phyloP scores from a whole-genome alignment of 2,888 invertebrate genomes.

The Eristalis pertinax region DNA sequence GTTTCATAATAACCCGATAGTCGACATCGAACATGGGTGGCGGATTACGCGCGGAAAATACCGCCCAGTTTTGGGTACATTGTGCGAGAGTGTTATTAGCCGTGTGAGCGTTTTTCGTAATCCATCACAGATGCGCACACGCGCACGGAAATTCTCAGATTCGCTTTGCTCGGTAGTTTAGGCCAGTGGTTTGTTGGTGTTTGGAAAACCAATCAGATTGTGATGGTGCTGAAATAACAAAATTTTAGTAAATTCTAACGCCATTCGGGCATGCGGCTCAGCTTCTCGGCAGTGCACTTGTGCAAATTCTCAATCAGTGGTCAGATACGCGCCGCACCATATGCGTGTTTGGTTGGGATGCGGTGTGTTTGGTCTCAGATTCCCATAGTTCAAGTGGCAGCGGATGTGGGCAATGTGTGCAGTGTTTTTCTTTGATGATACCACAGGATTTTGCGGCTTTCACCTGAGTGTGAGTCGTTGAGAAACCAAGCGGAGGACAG shows the following conservation, averaged over 20 bases:
- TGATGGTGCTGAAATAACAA: conserved; percentile 61
- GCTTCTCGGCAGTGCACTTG: conserved; percentile 42
- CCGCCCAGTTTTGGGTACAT: conserved; percentile 19
- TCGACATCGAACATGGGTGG: conserved; percentile 25
- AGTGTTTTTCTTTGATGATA: conserved; percentile 52
- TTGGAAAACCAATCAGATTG: conserved; percentile 65
- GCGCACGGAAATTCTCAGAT: conserved; percentile 30
- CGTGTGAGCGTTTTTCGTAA: conserved; percentile 4
- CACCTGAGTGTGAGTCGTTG: conserved; percentile 37
- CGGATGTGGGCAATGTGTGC: conserved; percentile 54
- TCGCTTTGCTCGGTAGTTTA: conserved; percentile 19
- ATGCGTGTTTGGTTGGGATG: conserved; percentile 22
- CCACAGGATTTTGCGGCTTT: conserved; percentile 16
- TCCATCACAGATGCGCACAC: conserved; percentile 61
- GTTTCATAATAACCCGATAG: conserved; percentile 7
- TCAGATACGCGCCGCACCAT: conserved; percentile 33
- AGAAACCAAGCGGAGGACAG: conserved; percentile 1
- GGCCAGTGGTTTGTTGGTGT: conserved; percentile 37
- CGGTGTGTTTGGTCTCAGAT: conserved; percentile 5
- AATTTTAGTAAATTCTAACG: conserved; percentile 49
- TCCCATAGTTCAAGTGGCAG: conserved; percentile 29
- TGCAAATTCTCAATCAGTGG: conserved; percentile 17
- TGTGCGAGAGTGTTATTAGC: neutral
- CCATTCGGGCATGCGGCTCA: conserved; percentile 43
- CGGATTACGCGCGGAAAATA: conserved; percentile 51